These are phyloP conservation scores for Monomorium pharaonis DNA, from an alignment of 1,140 invertebrate genomes.

Conservation along the genomic window DNA sequence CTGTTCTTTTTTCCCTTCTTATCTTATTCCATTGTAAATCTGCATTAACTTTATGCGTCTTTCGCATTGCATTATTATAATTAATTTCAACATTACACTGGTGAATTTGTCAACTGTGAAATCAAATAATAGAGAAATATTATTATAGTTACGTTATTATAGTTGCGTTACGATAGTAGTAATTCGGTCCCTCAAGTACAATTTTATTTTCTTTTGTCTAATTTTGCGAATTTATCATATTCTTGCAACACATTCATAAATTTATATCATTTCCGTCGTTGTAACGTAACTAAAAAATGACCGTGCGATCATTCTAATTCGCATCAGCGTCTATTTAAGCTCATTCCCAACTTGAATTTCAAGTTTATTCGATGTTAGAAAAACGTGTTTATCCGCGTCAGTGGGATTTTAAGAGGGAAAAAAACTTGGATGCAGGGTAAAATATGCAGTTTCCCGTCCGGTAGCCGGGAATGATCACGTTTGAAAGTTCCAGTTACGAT, in stretches of 20 bases:
- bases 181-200: neutral
- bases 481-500: constrained; percentile 60
- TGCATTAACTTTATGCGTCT: neutral
- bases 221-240: neutral
- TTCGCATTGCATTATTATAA: neutral
- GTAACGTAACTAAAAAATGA: neutral
- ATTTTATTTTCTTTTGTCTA: neutral
- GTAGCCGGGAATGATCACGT: constrained; percentile 43
- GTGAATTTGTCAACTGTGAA: neutral
- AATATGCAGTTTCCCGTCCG: constrained; percentile 49
- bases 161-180: neutral
- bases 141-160: no score
- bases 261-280: neutral
- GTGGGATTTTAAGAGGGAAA: neutral
- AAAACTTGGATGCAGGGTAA: constrained; percentile 12
- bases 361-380: constrained; percentile 1
- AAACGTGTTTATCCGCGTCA: constrained; percentile 35
- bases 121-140: neutral
- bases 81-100: neutral
- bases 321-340: constrained; percentile 3
- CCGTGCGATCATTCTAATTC: neutral
- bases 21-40: neutral
- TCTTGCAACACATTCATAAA: neutral
- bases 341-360: neutral
- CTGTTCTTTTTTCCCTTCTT: neutral